A percentile compares a stretch with the other conserved stretches of the same genome.
phyloP scores from a whole-genome alignment of 30 jellyfish, hydroid and myxozoan genomes.

The Aurelia aurita region DNA sequence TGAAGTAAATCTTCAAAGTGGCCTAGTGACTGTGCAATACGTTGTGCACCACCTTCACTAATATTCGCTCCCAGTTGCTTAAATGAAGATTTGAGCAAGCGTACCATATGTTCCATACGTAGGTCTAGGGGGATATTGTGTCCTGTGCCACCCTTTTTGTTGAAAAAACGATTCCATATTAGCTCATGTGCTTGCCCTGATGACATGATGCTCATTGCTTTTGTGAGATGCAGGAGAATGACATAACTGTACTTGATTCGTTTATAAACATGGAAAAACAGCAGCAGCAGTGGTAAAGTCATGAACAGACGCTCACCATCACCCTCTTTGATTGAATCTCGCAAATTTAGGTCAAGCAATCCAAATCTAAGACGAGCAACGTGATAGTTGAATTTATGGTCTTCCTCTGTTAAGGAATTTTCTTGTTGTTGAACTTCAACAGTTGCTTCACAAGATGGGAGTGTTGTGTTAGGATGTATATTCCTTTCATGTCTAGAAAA shows the following conservation, averaged over 20 bases:
- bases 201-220: background rate
- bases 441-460: too few species aligned
- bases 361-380: conserved; percentile 15
- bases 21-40: conserved; percentile 2
- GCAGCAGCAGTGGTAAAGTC: background rate
- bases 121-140: background rate
- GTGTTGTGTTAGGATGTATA: too few species aligned
- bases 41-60: background rate
- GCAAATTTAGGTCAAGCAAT: background rate
- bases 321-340: conserved; percentile 10
- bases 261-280: background rate
- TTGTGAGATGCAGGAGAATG: background rate
- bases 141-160: conserved; percentile 1
- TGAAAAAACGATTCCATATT: background rate
- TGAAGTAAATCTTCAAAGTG: background rate
- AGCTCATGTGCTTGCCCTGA: conserved; percentile 9
- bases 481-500: too few species aligned
- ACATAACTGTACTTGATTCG: background rate
- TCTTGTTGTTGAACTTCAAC: too few species aligned
- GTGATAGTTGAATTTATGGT: background rate
- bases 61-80: conserved; percentile 5
- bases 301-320: conserved; percentile 4
- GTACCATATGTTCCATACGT: too few species aligned
- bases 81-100: too few species aligned
- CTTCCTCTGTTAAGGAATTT: background rate